Base-by-base conservation (phyloP, 2,888 invertebrate species). In the Calameuta filiformis region DNA sequence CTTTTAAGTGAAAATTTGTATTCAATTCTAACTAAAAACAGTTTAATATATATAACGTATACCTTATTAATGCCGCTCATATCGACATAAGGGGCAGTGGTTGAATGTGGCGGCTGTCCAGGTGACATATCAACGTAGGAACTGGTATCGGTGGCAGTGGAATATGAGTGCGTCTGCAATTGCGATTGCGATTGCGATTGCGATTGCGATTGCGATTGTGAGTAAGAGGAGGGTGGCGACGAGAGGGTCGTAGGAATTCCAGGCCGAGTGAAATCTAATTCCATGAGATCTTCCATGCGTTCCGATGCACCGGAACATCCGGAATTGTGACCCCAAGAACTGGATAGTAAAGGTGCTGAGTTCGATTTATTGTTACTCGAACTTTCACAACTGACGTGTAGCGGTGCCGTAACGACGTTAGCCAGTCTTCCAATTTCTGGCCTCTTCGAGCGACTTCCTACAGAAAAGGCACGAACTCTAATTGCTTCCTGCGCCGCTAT, bases 281-380 rank as follows among this genome's bases (percentile, higher is more conserved):
- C 96, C 96, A 97, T 97, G 85, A 97, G 93, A 92, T 97, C 96
- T 83, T 95, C 95, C 94, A 95, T 94, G 1, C 93, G 93, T 83
- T 94, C 94, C 73, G 94, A 93, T 73, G 93, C 93, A 35, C 86
- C 88, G 83, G 94, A 93, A 83, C 92, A 92, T 12, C 90, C 91
- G 12, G 91, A 92, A 81, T 91, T 92, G 78, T 91, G 91, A 35
- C 88, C 91, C 91, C 91, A 90, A 0, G 93, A 92, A 85, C 93
- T 92, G 80, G 93, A 93, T 77, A 96, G 88, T 73, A 95, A 91
- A 0, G 96, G 96, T 4, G 95, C 95, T 88, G 95, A 95, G 34
- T 93, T 94, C 1, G 95, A 95, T 87, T 95, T 95, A 79, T 92
- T 93, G 11, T 90, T 87, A 78, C 84, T 87, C 31, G 90, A 81